Base-by-base conservation (phyloP, 2,113 vertebrate species). In the Tragelaphus strepsiceros region DNA sequence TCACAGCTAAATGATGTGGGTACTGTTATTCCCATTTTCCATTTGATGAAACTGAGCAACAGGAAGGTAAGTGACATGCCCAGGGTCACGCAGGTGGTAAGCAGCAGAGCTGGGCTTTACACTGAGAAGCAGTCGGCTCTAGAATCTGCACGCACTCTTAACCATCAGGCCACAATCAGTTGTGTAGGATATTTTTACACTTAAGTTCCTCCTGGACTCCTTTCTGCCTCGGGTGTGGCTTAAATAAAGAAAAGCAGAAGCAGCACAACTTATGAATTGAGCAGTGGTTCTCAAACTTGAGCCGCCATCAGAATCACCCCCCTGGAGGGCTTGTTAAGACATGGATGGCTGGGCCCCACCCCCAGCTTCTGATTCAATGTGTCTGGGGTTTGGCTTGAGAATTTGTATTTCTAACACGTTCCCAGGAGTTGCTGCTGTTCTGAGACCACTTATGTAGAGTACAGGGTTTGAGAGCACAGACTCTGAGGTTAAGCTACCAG, bases 161-260 rank as follows among this genome's bases (percentile, higher is more conserved):
- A 43, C 56, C 51, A 67, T 94, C 84, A 87, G 77, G 59, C 77
- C 35, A 46, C 35, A 58, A 67, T 96, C 64, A 91, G 58, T 90
- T 96, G 88, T 94, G 86, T 13, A 61, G 93, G 56, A 43, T 93
- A 78, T 91, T 96, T 96, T 97, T 96, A 82, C 35, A 32, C 53
- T 93, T 78, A 87, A 82, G 51, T 94, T 98, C 80, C 90, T 93
- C 13, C 82, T 93, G 30, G 71, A 84, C 53, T 88, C 56, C 67
- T 94, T 43, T 97, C 59, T 77, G n/a, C 81, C 64, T 97, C 82
- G 43, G 90, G 58, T 96, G 92, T 96, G 96, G 78, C 90, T 88
- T 64, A 95, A 30, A 80, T 74, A 61, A 51, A 92, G 81, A 81
- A 92, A 87, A 94, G 78, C 82, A 86, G 64, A 97, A 95, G 61